Evolutionary conservation across 2,888 invertebrate species (phyloP).

Genomic region (Sesia apiformis): DNA sequence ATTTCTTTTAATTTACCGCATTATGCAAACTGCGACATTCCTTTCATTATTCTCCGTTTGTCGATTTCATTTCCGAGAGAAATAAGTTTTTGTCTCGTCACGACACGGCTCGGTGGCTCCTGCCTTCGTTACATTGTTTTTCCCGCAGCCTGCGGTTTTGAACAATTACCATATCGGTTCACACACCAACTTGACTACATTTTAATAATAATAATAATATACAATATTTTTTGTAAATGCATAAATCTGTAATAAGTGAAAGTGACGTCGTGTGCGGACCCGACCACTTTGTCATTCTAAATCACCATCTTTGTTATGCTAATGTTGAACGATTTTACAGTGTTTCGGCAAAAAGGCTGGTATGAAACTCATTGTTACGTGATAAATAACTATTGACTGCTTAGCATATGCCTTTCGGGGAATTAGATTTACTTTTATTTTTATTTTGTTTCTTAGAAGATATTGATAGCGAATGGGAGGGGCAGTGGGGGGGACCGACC

Average conservation of each 20-base stretch:
- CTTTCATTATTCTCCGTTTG: constrained; percentile 54
- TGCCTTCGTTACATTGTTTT: constrained; percentile 46
- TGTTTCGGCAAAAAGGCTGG: constrained; percentile 54
- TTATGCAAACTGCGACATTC: constrained; percentile 55
- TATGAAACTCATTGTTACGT: constrained; percentile 43
- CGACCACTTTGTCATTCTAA: constrained; percentile 48
- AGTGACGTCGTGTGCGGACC: constrained; percentile 48
- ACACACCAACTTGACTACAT: constrained; percentile 30
- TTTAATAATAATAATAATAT: constrained; percentile 30
- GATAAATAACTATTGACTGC: constrained; percentile 20
- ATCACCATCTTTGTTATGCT: constrained; percentile 66
- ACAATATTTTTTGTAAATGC: constrained; percentile 4
- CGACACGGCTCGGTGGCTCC: constrained; percentile 50
- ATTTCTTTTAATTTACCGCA: constrained; percentile 61
- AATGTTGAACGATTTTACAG: constrained; percentile 57
- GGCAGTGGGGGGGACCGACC: too few relatives aligned
- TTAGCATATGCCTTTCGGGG: constrained; percentile 49
- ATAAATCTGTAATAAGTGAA: constrained; percentile 46
- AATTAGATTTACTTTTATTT: constrained; percentile 22
- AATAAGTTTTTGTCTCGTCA: constrained; percentile 61
- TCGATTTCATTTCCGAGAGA: constrained; percentile 59
- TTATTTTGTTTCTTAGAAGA: constrained; percentile 6
- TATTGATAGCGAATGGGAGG: too few relatives aligned
- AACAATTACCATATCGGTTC: constrained; percentile 47
- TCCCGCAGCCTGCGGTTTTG: constrained; percentile 49